Evolutionary conservation across 2,113 vertebrate genomes (phyloP), one percentile per base, ranked within the genome.

Genomic region (Lophura nycthemera): DNA sequence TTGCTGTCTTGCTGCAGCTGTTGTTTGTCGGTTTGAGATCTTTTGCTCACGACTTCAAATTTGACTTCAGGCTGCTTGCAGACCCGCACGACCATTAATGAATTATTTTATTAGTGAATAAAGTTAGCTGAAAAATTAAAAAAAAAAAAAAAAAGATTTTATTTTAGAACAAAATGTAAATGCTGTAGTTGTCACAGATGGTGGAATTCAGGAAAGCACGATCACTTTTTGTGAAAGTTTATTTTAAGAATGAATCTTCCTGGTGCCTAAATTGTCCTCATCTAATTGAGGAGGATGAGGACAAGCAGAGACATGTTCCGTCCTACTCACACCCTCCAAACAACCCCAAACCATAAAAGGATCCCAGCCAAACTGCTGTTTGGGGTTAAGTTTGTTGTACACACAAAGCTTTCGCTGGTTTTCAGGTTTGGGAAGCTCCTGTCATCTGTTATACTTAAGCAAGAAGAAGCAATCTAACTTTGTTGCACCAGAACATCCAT

Each of bases 201-300:
- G 4, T 73, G 60, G 32, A 91, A 59, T 32, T 76, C 36, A 25
- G 24, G 13, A 19, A 88, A 59, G 15, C 7, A 1, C 48, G n/a
- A 17, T 10, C 24, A 30, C 24, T 48, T 3, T 3, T 13, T 70
- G 22, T 0, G 25, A 11, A 40, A 32, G 16, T 13, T 63, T 29
- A 71, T 94, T 85, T 89, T 67, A 77, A 64, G 40, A 66, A 43
- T 25, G 54, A 77, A 27, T 24, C 15, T 54, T 17, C 52, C 48
- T 54, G 36, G 8, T 66, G 40, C 3, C 67, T 75, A 29, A 17
- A 11, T 47, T 89, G 36, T 52, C 87, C 22, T 67, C 45, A 45
- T 3, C 5, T 86, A 64, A 32, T 25, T 43, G 3, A 3, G 18
- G 7, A 2, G 1, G 2, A 4, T 0, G 1, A 32, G 34, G 15